Conservation (phyloP, 2,888 invertebrate genomes). For the Drosophila putrida region DNA sequence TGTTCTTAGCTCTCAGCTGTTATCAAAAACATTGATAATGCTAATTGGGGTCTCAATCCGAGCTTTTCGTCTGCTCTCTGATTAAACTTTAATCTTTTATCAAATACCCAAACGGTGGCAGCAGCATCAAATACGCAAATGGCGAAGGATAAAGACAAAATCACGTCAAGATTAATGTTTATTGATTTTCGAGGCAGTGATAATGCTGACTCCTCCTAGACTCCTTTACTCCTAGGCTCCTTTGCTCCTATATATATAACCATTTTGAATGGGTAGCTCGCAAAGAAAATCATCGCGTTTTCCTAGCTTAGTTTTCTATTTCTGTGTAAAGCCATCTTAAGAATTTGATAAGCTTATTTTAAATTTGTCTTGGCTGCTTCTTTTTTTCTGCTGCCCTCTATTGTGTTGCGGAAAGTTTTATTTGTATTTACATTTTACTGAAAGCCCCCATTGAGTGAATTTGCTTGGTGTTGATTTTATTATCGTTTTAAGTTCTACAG, state of each 20-base stretch:
- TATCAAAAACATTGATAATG: conserved; percentile 28
- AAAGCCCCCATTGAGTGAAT: conserved; percentile 23
- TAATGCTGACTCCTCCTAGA: conserved; percentile 58
- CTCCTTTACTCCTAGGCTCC: conserved; percentile 12
- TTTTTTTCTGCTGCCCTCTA: conserved; percentile 9
- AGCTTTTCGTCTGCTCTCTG: conserved; percentile 27
- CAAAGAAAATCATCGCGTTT: conserved; percentile 48
- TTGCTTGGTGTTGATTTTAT: conserved; percentile 17
- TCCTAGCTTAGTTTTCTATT: conserved; percentile 70
- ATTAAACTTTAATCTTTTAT: conserved; percentile 71
- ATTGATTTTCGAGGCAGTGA: conserved; percentile 68
- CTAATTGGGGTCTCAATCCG: conserved; percentile 44
- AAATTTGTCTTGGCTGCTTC: conserved; percentile 58
- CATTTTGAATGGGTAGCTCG: conserved; percentile 7
- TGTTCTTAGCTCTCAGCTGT: conserved; percentile 14
- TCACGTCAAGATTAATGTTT: conserved; percentile 78
- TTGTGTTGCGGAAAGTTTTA: conserved; percentile 33
- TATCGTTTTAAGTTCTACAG: neutral
- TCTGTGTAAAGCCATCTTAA: conserved; percentile 56
- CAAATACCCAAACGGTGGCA: conserved; percentile 45
- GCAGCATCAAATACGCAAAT: conserved; percentile 71
- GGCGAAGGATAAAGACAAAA: conserved; percentile 73
- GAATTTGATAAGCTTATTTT: conserved; percentile 70
- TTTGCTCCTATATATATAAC: neutral
- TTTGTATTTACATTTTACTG: conserved; percentile 68